Conservation (phyloP, 2,113 vertebrate species). For the Chinchilla lanigera region DNA sequence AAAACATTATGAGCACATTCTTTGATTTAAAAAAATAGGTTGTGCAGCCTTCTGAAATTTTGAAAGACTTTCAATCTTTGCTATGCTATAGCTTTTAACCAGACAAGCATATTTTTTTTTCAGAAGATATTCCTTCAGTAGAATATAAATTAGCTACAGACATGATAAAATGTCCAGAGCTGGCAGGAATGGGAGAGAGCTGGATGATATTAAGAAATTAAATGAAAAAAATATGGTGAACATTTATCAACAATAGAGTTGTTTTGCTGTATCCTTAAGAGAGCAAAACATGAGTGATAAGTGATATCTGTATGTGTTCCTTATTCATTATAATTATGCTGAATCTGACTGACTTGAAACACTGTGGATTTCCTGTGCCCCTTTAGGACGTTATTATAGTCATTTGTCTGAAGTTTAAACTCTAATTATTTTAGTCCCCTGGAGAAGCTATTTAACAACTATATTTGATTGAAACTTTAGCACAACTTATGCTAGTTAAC, state of each 20-base stretch:
- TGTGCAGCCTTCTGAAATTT: conserved; percentile 58
- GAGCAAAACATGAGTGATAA: not conserved
- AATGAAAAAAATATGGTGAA: conserved; percentile 72
- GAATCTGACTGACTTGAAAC: not conserved
- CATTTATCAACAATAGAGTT: conserved; percentile 63
- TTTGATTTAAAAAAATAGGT: conserved; percentile 50
- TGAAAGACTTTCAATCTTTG: conserved; percentile 61
- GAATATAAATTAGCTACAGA: conserved; percentile 70
- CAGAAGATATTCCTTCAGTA: conserved; percentile 58
- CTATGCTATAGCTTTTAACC: conserved; percentile 58
- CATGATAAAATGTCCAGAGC: conserved; percentile 60
- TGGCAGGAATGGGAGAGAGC: conserved; percentile 62
- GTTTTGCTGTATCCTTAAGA: conserved; percentile 64
- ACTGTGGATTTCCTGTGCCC: conserved; percentile 17
- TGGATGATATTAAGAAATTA: conserved; percentile 71
- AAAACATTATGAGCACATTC: conserved; percentile 56
- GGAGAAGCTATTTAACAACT: conserved; percentile 44
- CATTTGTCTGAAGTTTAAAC: conserved; percentile 57
- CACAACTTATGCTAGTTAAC: conserved; percentile 48
- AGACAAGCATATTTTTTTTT: conserved; percentile 62
- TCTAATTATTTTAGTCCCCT: conserved; percentile 32
- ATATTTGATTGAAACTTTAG: conserved; percentile 59
- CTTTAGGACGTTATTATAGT: conserved; percentile 42
- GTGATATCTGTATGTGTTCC: conserved; percentile 24
- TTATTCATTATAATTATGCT: conserved; percentile 22